Percentiles rank a stretch among this genome's conserved stretches.
These are phyloP conservation scores for Pseudomyrmex gracilis DNA, from an alignment of 1,140 invertebrate species.

Conservation along the genomic window DNA sequence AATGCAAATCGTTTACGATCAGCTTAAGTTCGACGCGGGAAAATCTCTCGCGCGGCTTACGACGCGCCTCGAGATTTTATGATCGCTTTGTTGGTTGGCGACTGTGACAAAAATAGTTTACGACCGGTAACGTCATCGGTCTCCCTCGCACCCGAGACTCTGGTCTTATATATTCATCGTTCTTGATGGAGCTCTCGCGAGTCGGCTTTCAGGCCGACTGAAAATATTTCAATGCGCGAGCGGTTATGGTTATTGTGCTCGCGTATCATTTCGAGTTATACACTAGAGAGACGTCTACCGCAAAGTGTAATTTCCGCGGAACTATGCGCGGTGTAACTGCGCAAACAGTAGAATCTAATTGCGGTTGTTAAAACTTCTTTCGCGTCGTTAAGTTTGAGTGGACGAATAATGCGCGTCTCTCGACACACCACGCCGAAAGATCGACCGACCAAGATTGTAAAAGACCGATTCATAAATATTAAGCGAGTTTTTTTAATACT, in stretches of 20 bases:
- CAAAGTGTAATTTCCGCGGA: conserved; percentile 4
- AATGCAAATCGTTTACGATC: conserved; percentile 53
- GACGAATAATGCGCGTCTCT: background rate
- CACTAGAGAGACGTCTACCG: background rate
- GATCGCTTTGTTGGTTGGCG: conserved; percentile 8
- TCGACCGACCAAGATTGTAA: conserved; percentile 21
- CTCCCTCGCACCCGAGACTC: background rate
- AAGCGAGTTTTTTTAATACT: conserved; percentile 5
- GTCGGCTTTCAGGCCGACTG: background rate
- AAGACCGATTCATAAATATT: conserved; percentile 34
- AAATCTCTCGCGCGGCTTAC: conserved; percentile 34
- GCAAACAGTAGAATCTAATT: conserved; percentile 28
- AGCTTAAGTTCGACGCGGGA: conserved; percentile 18
- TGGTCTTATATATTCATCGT: too few species aligned
- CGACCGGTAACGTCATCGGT: background rate
- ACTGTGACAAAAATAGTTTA: conserved; percentile 49
- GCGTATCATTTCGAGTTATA: conserved; percentile 19
- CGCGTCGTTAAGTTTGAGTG: conserved; percentile 34
- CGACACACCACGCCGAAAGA: background rate
- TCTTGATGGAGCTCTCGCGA: background rate
- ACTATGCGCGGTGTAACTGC: background rate
- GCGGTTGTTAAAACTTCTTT: background rate
- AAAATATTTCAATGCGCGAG: conserved; percentile 33
- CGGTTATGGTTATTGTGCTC: conserved; percentile 31
- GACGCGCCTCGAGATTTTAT: conserved; percentile 32